Evolutionary conservation across 2,888 invertebrate species (phyloP).

Genomic region (Trissolcus japonicus): DNA sequence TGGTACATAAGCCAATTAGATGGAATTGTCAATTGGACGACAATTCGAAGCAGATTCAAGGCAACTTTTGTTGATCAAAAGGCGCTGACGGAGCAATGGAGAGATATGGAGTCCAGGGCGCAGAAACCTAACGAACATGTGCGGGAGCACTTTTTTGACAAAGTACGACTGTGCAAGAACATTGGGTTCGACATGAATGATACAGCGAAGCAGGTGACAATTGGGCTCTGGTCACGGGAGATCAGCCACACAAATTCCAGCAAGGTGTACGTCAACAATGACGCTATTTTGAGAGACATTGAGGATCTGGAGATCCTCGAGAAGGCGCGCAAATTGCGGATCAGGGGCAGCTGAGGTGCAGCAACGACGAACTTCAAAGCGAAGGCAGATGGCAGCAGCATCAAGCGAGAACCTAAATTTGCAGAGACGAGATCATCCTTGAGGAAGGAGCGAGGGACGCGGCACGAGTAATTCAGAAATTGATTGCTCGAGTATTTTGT

Average conservation of each 20-base stretch:
- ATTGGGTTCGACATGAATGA: slow-evolving; percentile 26
- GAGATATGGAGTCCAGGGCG: slow-evolving; percentile 37
- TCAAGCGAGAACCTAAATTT: neutral
- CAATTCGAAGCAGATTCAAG: neutral
- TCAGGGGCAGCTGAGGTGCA: neutral
- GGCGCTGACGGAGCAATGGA: slow-evolving; percentile 41
- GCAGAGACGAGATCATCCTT: too few species aligned
- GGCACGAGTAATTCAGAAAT: too few species aligned
- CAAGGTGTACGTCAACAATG: slow-evolving; percentile 2
- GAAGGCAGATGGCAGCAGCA: neutral
- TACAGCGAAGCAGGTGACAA: slow-evolving; percentile 25
- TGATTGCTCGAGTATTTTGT: too few species aligned
- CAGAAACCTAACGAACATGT: slow-evolving; percentile 32
- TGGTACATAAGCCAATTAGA: slow-evolving; percentile 12
- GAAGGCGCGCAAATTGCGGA: slow-evolving; percentile 9
- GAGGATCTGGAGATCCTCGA: slow-evolving; percentile 15
- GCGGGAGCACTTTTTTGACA: slow-evolving; percentile 42
- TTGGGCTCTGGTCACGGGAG: slow-evolving; percentile 32
- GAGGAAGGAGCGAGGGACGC: too few species aligned
- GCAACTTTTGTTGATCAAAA: slow-evolving; percentile 18
- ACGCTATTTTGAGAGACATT: slow-evolving; percentile 25
- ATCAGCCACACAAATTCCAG: slow-evolving; percentile 12
- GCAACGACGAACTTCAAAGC: neutral
- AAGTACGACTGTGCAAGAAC: slow-evolving; percentile 41
- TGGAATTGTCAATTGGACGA: neutral